Percentiles rank a stretch among this genome's conserved stretches.
These are phyloP conservation scores for Alsophila aescularia DNA, from an alignment of 2,888 invertebrate genomes.

Conservation along the genomic window DNA sequence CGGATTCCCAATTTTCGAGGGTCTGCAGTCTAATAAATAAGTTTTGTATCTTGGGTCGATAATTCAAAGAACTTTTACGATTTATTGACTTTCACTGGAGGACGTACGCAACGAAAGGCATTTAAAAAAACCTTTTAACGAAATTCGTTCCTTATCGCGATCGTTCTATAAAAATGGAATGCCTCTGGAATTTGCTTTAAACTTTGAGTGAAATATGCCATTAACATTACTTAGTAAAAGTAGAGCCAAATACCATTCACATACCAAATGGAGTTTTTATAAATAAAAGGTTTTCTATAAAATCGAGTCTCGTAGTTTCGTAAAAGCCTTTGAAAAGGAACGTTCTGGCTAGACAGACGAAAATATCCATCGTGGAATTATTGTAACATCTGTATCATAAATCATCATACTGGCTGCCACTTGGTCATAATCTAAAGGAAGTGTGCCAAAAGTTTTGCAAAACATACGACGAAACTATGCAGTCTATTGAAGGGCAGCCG, in stretches of 20 bases:
- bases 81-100: conserved; percentile 76
- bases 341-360: neutral
- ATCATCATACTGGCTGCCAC: too few species aligned
- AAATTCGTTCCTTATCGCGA: conserved; percentile 35
- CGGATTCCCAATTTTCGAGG: too few species aligned
- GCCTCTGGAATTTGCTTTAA: conserved; percentile 11
- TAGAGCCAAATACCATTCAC: neutral
- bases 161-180: conserved; percentile 6
- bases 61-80: conserved; percentile 26
- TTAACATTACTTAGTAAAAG: conserved; percentile 17
- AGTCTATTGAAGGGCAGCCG: too few species aligned
- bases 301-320: neutral
- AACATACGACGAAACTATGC: too few species aligned
- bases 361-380: neutral
- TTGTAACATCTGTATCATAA: too few species aligned
- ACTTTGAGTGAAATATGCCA: conserved; percentile 3
- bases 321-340: neutral
- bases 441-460: too few species aligned
- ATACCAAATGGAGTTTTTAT: neutral
- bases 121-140: conserved; percentile 33
- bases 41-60: neutral
- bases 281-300: neutral
- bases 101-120: conserved; percentile 57
- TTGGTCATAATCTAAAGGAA: too few species aligned
- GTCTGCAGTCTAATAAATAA: too few species aligned